These are phyloP conservation scores for Stomorhina lunata DNA, from an alignment of 2,888 invertebrate species.

Conservation along the genomic window DNA sequence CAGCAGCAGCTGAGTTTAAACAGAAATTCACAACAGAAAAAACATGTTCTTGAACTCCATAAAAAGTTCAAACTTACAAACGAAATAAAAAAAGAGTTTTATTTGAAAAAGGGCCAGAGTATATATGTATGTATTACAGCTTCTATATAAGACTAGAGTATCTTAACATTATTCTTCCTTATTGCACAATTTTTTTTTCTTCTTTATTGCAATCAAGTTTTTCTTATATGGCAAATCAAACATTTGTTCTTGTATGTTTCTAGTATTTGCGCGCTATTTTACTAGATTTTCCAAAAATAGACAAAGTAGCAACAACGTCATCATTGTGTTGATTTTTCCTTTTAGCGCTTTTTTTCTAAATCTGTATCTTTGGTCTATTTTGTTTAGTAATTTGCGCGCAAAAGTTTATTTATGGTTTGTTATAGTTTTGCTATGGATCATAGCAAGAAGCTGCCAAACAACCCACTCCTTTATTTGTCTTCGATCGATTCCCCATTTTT, in stretches of 20 bases:
- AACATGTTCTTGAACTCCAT: constrained; percentile 58
- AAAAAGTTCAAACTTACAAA: constrained; percentile 49
- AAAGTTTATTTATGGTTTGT: constrained; percentile 13
- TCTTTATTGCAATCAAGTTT: background rate
- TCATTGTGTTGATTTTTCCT: constrained; percentile 54
- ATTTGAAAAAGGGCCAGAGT: too few species aligned
- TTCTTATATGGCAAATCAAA: background rate
- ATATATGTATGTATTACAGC: too few species aligned
- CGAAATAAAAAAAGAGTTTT: too few species aligned
- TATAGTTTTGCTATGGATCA: background rate
- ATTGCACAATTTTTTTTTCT: background rate
- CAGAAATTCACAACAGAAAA: background rate
- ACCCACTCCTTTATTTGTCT: constrained; percentile 33
- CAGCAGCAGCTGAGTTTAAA: background rate
- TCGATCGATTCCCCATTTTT: background rate
- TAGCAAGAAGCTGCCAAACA: constrained; percentile 30
- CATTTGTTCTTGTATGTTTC: too few species aligned
- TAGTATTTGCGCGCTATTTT: constrained; percentile 52
- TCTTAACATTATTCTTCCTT: too few species aligned
- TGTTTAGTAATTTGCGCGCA: constrained; percentile 59
- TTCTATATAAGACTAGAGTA: too few species aligned
- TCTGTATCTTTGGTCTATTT: background rate
- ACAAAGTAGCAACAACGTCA: background rate
- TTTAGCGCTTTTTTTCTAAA: constrained; percentile 26
- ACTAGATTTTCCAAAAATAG: constrained; percentile 64